Evolutionary conservation across 2,113 vertebrate genomes (phyloP).

Genomic region (Oxyruncus cristatus): DNA sequence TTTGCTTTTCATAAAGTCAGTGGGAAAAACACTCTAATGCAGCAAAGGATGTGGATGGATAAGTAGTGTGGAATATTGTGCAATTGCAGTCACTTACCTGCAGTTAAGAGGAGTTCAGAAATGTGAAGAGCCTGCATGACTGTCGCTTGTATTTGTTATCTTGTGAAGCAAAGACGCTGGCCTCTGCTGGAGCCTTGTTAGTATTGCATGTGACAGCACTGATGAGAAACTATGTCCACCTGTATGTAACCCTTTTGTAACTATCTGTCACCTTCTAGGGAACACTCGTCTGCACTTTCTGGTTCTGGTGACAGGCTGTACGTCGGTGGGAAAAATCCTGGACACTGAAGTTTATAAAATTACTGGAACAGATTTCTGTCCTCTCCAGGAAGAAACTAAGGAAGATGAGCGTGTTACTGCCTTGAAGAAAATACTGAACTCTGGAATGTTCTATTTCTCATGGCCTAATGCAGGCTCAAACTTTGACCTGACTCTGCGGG

Average conservation of each 20-base stretch:
- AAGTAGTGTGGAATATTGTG: neutral
- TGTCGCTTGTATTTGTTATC: neutral
- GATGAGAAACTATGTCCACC: neutral
- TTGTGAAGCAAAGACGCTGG: neutral
- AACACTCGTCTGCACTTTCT: constrained; percentile 72
- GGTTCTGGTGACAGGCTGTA: constrained; percentile 81
- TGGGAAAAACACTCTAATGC: neutral
- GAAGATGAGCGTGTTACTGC: constrained; percentile 74
- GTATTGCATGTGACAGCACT: neutral
- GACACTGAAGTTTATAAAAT: constrained; percentile 82
- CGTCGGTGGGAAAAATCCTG: constrained; percentile 77
- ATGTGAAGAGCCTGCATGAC: neutral
- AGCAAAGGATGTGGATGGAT: neutral
- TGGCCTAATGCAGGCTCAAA: constrained; percentile 74
- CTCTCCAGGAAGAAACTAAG: constrained; percentile 76
- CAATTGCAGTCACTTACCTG: neutral
- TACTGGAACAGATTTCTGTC: constrained; percentile 77
- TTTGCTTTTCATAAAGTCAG: neutral
- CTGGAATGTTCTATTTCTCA: constrained; percentile 80
- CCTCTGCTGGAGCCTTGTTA: constrained; percentile 18
- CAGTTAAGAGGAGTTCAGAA: neutral
- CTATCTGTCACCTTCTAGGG: constrained; percentile 67
- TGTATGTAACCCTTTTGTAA: constrained; percentile 51
- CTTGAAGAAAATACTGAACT: constrained; percentile 77
- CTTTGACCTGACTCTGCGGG: constrained; percentile 79